These are phyloP conservation scores for Alosa alosa DNA, from an alignment of 2,113 vertebrate species.

Conservation along the genomic window DNA sequence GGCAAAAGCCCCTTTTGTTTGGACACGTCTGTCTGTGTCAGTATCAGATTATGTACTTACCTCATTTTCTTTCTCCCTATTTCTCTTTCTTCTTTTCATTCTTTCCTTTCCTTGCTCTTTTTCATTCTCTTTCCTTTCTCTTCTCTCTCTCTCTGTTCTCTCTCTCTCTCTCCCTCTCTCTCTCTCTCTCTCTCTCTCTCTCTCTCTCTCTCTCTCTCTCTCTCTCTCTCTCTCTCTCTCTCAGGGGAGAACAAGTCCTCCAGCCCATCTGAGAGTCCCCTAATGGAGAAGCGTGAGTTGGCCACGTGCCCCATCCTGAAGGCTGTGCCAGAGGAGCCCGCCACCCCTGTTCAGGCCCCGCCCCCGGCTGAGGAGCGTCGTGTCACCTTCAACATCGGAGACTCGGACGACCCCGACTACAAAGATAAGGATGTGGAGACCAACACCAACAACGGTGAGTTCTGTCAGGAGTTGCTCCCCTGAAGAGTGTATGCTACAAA, in stretches of 20 bases:
- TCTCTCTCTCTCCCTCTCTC: background rate
- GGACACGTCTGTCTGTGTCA: constrained; percentile 5
- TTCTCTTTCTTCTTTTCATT: background rate
- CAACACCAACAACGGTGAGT: constrained; percentile 51
- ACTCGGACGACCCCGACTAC: constrained; percentile 75
- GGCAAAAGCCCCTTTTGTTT: constrained; percentile 32
- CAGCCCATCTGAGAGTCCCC: constrained; percentile 88
- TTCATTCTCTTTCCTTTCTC: too few species aligned
- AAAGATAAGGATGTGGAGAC: constrained; percentile 67
- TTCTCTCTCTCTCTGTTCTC: background rate
- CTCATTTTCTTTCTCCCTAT: background rate
- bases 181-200: background rate
- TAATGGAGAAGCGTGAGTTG: constrained; percentile 88
- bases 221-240: background rate
- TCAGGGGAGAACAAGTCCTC: constrained; percentile 84
- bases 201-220: background rate
- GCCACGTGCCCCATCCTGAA: constrained; percentile 76
- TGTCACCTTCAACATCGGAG: constrained; percentile 88
- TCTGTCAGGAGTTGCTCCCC: background rate
- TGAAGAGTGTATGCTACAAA: background rate
- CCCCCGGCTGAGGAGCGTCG: constrained; percentile 75
- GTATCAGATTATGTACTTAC: background rate
- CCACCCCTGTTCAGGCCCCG: constrained; percentile 37
- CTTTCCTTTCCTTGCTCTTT: background rate
- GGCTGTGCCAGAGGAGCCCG: constrained; percentile 67